A percentile compares a stretch with the other conserved stretches of the same genome.
These are phyloP conservation scores for Nemotelus nigrinus DNA, from an alignment of 2,888 invertebrate genomes.

Conservation along the genomic window DNA sequence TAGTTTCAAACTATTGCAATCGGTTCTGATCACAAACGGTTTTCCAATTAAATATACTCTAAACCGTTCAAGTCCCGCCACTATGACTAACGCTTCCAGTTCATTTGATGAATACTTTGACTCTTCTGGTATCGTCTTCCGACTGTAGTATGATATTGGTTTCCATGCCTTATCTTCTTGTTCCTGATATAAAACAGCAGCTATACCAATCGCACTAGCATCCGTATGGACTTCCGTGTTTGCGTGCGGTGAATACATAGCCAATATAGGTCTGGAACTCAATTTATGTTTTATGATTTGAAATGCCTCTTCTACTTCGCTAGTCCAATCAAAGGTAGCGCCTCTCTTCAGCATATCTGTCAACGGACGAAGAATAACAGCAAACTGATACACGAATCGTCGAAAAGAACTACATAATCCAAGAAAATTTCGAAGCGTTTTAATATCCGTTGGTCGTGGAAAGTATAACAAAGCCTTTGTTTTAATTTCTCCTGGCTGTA, in stretches of 20 bases:
- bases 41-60: constrained; percentile 15
- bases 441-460: not conserved
- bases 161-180: constrained; percentile 1
- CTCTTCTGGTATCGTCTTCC: constrained; percentile 42
- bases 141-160: constrained; percentile 38
- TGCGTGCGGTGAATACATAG: constrained; percentile 28
- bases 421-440: constrained; percentile 14
- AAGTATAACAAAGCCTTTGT: constrained; percentile 1
- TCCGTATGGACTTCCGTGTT: constrained; percentile 33
- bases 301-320: constrained; percentile 15
- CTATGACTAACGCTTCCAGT: constrained; percentile 45
- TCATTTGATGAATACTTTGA: constrained; percentile 43
- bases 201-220: constrained; percentile 16
- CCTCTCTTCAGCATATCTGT: constrained; percentile 30
- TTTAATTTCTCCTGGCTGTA: constrained; percentile 11
- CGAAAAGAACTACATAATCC: constrained; percentile 26
- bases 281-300: constrained; percentile 9
- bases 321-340: not conserved
- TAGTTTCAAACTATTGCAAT: constrained; percentile 22
- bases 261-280: constrained; percentile 26
- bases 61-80: not conserved
- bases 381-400: constrained; percentile 27
- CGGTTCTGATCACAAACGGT: constrained; percentile 4
- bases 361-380: constrained; percentile 10
- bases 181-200: constrained; percentile 24